Evolutionary conservation across 2,888 invertebrate genomes (phyloP).

Genomic region (Drosophila helvetica): DNA sequence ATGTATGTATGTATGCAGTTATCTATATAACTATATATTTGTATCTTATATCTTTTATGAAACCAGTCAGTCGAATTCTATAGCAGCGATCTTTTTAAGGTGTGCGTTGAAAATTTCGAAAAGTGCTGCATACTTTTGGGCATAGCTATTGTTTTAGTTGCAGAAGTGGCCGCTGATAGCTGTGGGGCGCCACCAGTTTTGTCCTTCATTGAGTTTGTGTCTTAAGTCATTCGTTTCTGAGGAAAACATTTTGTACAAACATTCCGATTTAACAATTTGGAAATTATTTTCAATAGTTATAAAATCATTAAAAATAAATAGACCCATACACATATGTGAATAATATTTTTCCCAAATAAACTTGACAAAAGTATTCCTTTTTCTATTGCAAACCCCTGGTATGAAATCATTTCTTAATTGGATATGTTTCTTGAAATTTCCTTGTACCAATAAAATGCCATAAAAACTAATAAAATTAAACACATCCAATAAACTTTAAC

Average conservation of each 20-base stretch:
- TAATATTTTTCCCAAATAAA: background rate
- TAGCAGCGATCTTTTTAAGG: background rate
- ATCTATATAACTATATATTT: too few species aligned
- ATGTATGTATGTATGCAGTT: too few species aligned
- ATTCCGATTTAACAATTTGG: background rate
- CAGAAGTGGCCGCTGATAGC: background rate
- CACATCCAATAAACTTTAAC: background rate
- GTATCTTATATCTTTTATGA: background rate
- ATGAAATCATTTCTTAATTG: too few species aligned
- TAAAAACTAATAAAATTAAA: background rate
- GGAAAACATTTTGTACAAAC: background rate
- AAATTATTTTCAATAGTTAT: background rate
- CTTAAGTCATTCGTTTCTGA: conserved; percentile 73
- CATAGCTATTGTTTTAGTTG: background rate
- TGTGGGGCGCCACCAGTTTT: background rate
- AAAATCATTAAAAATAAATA: background rate
- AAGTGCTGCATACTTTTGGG: conserved; percentile 41
- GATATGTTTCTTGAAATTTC: too few species aligned
- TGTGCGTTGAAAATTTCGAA: conserved; percentile 1
- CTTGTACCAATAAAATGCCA: background rate
- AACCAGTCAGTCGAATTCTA: background rate
- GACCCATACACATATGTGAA: too few species aligned
- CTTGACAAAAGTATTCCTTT: too few species aligned
- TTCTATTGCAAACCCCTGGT: too few species aligned
- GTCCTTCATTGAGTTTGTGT: conserved; percentile 48